These are phyloP conservation scores for Spondyliosoma cantharus DNA, from an alignment of 2,797 vertebrate genomes.

Conservation along the genomic window DNA sequence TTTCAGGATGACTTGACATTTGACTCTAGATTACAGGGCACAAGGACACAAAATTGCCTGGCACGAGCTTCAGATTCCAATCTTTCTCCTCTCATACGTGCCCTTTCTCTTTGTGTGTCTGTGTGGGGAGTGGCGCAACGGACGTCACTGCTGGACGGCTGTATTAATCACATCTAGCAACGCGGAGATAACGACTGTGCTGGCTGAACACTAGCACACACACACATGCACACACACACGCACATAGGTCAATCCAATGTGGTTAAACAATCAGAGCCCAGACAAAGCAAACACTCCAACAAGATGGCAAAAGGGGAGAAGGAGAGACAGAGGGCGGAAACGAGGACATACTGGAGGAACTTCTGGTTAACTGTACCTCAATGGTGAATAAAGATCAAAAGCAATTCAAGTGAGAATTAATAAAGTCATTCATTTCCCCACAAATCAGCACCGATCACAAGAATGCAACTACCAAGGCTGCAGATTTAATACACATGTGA, in stretches of 20 bases:
- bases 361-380: background rate
- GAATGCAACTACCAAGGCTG: slow-evolving; percentile 9
- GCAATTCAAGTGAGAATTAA: slow-evolving; percentile 14
- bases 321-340: background rate
- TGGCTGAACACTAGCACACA: slow-evolving; percentile 39
- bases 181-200: slow-evolving; percentile 55
- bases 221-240: background rate
- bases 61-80: slow-evolving; percentile 42
- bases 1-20: slow-evolving; percentile 48
- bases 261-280: slow-evolving; percentile 54
- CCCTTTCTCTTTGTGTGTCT: slow-evolving; percentile 51
- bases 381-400: slow-evolving; percentile 12
- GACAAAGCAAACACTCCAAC: slow-evolving; percentile 68
- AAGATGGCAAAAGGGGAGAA: slow-evolving; percentile 34
- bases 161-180: slow-evolving; percentile 75
- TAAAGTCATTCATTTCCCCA: slow-evolving; percentile 10
- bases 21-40: slow-evolving; percentile 37
- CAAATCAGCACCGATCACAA: slow-evolving; percentile 31
- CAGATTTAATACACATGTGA: slow-evolving; percentile 5
- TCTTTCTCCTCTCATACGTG: slow-evolving; percentile 48
- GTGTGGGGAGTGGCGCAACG: slow-evolving; percentile 68
- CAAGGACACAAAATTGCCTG: slow-evolving; percentile 25
- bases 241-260: slow-evolving; percentile 49
- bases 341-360: background rate
- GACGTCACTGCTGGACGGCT: slow-evolving; percentile 60